Conservation (phyloP, 2,113 vertebrate genomes). For the Chaetops frenatus region DNA sequence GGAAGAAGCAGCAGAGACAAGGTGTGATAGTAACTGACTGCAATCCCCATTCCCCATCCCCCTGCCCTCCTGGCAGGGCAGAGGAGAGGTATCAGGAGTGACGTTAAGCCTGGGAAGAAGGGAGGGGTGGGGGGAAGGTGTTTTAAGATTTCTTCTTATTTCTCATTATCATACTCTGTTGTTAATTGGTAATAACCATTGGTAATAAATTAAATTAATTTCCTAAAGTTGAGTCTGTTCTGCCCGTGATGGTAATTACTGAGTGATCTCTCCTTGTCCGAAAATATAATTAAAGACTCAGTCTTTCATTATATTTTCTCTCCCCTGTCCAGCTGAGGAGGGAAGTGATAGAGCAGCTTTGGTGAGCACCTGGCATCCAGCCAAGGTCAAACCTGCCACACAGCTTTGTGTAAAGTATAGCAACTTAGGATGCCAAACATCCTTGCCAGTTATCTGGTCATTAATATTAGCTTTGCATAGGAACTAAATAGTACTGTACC, state of each 20-base stretch:
- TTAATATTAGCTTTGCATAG: background rate
- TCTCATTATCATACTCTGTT: background rate
- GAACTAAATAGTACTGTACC: background rate
- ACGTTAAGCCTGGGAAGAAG: background rate
- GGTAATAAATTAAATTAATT: background rate
- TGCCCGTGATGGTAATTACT: background rate
- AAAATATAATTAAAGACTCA: background rate
- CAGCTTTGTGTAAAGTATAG: background rate
- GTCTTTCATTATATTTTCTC: background rate
- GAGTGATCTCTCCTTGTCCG: background rate
- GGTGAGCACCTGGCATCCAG: background rate
- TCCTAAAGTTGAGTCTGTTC: background rate
- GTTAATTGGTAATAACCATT: background rate
- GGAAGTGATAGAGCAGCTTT: background rate
- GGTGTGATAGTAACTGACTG: background rate
- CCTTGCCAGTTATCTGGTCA: background rate
- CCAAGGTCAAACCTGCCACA: background rate
- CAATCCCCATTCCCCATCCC: background rate
- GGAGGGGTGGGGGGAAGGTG: background rate
- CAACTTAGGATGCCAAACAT: background rate
- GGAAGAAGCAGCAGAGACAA: background rate
- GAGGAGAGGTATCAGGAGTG: background rate
- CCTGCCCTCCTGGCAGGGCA: background rate
- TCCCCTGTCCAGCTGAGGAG: background rate
- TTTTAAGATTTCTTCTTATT: background rate